Percentiles rank a stretch among this genome's conserved stretches.
Conservation (phyloP, 2,888 invertebrate species). For the Yponomeuta sedellus region DNA sequence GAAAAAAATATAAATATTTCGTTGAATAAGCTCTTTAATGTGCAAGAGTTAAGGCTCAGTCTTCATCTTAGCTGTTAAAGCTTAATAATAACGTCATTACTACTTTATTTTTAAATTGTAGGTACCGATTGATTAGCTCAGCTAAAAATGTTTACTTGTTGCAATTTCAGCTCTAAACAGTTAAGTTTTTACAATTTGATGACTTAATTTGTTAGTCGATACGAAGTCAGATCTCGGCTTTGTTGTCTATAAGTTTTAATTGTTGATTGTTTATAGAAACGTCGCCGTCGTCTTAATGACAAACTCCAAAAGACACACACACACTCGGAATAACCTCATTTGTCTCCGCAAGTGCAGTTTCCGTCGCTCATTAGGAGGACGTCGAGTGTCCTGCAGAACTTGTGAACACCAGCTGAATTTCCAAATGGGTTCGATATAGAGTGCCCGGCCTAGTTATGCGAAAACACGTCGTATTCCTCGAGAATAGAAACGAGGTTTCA, state of each 20-base stretch:
- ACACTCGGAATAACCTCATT: conserved; percentile 33
- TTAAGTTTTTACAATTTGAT: too few relatives aligned
- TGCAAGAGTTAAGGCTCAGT: too few relatives aligned
- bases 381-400: conserved; percentile 30
- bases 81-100: too few relatives aligned
- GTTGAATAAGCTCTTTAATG: too few relatives aligned
- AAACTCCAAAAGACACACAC: conserved; percentile 12
- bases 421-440: conserved; percentile 22
- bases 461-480: background rate
- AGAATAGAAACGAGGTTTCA: background rate
- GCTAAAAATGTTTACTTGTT: too few relatives aligned
- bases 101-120: too few relatives aligned
- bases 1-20: too few relatives aligned
- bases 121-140: too few relatives aligned
- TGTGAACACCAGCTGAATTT: conserved; percentile 34
- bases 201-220: too few relatives aligned
- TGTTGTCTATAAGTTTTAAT: conserved; percentile 3
- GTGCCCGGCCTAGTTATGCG: background rate
- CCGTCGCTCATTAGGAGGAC: conserved; percentile 39
- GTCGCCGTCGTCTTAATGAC: conserved; percentile 7
- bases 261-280: conserved; percentile 5
- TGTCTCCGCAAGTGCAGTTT: conserved; percentile 24
- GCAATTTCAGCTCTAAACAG: too few relatives aligned
- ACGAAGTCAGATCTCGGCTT: background rate
- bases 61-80: too few relatives aligned